Percentiles rank a stretch among this genome's conserved stretches.
phyloP scores from a whole-genome alignment of 2,888 invertebrate species.

The Rhynchonema sp. region DNA sequence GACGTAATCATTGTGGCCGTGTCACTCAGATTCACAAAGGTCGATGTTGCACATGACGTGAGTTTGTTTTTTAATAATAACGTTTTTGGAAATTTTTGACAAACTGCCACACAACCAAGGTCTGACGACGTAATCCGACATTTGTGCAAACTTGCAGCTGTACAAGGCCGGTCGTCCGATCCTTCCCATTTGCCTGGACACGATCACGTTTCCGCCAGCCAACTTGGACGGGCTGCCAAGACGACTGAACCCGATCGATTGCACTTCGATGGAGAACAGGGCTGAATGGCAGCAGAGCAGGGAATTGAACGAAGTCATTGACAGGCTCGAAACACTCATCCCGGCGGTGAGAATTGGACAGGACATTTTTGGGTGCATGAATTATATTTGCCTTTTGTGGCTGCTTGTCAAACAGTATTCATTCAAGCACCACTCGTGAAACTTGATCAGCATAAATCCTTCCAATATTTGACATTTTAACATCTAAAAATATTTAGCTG shows the following conservation, averaged over 20 bases:
- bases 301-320: neutral
- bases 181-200: neutral
- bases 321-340: neutral
- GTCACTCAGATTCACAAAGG: neutral
- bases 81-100: too few species aligned
- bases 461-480: too few species aligned
- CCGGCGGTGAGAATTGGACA: neutral
- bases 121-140: neutral
- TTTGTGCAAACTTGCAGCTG: neutral
- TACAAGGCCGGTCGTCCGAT: neutral
- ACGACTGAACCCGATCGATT: neutral
- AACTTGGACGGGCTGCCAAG: neutral
- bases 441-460: too few species aligned
- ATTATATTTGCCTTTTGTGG: too few species aligned
- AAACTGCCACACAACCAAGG: too few species aligned
- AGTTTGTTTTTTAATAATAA: too few species aligned
- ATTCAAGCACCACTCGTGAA: too few species aligned
- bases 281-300: neutral
- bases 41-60: neutral
- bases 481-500: too few species aligned
- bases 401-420: too few species aligned
- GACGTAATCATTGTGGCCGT: neutral
- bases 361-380: too few species aligned
- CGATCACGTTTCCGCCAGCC: neutral
- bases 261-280: neutral